Conservation (phyloP, 2,888 invertebrate genomes). For the Achlya flavicornis region DNA sequence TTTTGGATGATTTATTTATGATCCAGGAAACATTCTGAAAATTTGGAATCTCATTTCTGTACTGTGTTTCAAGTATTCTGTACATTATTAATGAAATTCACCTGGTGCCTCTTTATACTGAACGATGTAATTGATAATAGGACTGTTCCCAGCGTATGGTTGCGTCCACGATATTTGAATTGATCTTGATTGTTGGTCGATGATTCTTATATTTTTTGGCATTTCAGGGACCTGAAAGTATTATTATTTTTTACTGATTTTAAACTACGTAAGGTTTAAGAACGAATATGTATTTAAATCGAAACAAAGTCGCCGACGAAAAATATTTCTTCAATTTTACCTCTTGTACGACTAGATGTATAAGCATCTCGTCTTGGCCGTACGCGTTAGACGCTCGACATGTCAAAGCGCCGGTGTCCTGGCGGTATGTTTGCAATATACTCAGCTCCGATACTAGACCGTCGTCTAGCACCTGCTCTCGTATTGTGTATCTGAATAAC, state of each 20-base stretch:
- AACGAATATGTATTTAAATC: too few relatives aligned
- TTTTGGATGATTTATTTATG: not conserved
- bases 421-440: constrained; percentile 92
- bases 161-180: constrained; percentile 95
- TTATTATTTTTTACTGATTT: not conserved
- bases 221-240: constrained; percentile 91
- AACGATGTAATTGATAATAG: constrained; percentile 93
- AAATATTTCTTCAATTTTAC: constrained; percentile 73
- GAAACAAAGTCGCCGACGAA: too few relatives aligned
- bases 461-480: constrained; percentile 90
- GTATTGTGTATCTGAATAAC: constrained; percentile 85
- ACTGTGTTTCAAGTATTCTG: too few relatives aligned
- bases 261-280: not conserved
- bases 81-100: constrained; percentile 50
- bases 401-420: constrained; percentile 94
- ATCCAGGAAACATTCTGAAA: not conserved
- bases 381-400: constrained; percentile 95
- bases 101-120: constrained; percentile 94
- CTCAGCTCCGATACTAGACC: constrained; percentile 93
- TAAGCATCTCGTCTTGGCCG: constrained; percentile 95
- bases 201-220: constrained; percentile 92
- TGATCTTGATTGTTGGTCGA: constrained; percentile 92
- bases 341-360: constrained; percentile 94
- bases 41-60: not conserved
- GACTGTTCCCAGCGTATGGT: constrained; percentile 94